Evolutionary conservation across 1,140 invertebrate species (phyloP).

Genomic region (Fopius arisanus): DNA sequence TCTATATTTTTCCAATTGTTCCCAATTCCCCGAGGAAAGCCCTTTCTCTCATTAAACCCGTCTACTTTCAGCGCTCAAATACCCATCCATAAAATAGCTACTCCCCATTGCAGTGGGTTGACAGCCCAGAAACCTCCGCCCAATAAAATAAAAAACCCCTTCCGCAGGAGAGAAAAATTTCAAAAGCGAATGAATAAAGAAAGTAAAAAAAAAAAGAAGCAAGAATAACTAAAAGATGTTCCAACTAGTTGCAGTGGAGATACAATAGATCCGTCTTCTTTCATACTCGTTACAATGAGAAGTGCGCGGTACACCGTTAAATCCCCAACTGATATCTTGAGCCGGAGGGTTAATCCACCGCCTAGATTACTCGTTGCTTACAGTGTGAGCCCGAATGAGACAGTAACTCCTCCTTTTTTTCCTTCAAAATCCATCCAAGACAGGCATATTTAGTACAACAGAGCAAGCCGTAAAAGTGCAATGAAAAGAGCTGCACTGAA

Average conservation of each 20-base stretch:
- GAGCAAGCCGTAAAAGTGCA: background rate
- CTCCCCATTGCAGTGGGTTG: background rate
- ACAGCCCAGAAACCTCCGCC: background rate
- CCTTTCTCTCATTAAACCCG: background rate
- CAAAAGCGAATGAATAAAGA: background rate
- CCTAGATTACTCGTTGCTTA: constrained; percentile 41
- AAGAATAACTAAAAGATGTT: background rate
- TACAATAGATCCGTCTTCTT: constrained; percentile 7
- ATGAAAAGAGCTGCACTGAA: constrained; percentile 1
- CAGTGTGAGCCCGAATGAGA: constrained; percentile 19
- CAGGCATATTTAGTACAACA: background rate
- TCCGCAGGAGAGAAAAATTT: background rate
- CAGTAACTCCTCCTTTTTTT: background rate
- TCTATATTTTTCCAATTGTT: background rate
- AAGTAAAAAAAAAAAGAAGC: no score
- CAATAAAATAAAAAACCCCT: background rate
- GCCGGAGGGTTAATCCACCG: constrained; percentile 37
- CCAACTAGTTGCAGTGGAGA: background rate
- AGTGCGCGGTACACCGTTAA: constrained; percentile 28
- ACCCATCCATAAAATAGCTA: background rate
- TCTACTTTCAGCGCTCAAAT: background rate
- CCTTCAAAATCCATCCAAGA: background rate
- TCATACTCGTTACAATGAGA: constrained; percentile 21
- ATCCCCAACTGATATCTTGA: constrained; percentile 39
- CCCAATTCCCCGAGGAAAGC: background rate